Evolutionary conservation across 1,140 invertebrate genomes (phyloP).

Genomic region (Euwallacea similis): DNA sequence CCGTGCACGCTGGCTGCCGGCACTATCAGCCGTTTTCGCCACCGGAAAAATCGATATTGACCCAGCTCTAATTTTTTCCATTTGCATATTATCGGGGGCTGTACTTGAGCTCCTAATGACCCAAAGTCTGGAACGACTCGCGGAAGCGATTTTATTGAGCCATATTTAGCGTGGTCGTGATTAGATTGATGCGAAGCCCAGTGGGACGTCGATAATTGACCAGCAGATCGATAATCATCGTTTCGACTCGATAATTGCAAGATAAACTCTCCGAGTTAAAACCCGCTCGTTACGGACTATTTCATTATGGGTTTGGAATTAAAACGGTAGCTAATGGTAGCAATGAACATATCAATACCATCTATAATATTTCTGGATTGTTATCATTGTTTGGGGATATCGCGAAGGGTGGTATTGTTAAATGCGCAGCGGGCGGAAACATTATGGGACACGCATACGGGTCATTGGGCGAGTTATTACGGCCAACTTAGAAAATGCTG

Average conservation of each 20-base stretch:
- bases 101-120: neutral
- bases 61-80: conserved; percentile 25
- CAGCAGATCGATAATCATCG: neutral
- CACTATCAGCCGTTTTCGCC: conserved; percentile 17
- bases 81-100: conserved; percentile 15
- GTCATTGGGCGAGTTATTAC: conserved; percentile 18
- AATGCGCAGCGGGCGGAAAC: conserved; percentile 17
- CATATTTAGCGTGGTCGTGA: neutral
- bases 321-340: too few species aligned
- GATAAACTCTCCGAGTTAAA: neutral
- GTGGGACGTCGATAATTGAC: neutral
- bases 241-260: neutral
- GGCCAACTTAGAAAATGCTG: too few species aligned
- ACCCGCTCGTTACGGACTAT: too few species aligned
- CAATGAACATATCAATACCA: too few species aligned
- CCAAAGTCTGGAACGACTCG: neutral
- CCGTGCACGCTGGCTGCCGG: conserved; percentile 13
- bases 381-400: too few species aligned
- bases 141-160: neutral
- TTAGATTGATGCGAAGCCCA: neutral
- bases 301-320: too few species aligned
- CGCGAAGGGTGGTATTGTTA: neutral
- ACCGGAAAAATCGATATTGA: conserved; percentile 31
- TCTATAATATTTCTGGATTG: too few species aligned
- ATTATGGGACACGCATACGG: conserved; percentile 8